Evolutionary conservation across 1,140 invertebrate genomes (phyloP), one percentile per base, ranked within the genome.

Genomic region (Proales similis): DNA sequence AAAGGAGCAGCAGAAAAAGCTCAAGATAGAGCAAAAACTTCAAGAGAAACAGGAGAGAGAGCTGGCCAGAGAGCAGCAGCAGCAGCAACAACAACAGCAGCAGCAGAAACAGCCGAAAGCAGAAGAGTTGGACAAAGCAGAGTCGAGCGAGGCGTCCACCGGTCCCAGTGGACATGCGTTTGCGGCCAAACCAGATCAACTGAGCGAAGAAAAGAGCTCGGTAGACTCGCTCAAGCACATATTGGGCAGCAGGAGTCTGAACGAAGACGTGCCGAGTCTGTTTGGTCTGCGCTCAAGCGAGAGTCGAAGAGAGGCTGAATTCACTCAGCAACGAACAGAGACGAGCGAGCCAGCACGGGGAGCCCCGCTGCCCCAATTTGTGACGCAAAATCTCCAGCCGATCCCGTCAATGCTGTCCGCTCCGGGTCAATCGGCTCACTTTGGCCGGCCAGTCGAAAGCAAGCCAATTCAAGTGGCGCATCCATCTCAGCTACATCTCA

Each of bases 1-100:
- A 72, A 86, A 88, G 49, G 69, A 74, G 3, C 85, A 85, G 67
- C 84, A 85, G 66, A 81, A 80, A 47, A 75, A 78, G 61, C 69
- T 70, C 27, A 68, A 74, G 46, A 75, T 76, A 49, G 79, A 79
- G 63, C 70, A 72, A 24, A 72, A 74, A 20, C 74, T 77, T 43
- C 67, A 70, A 19, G 67, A 65, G 74, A 19, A 71, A 78, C 73
- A 36, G 71, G 74, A 33, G 71, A 75, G 79, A 49, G 69, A 77
- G 60, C 69, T 74, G 61, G 78, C 5, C 78, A 79, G 1, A 68
- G 72, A 2, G 67, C 63, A 45, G 32, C 39, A 48, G 11, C 51
- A 49, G 19, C 49, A 38, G 24, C 63, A 45, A 51, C 43, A 49
- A 60, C 71, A 4, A 69, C 72, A 19, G 71, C 75, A 5, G 65